A percentile compares a stretch with the other conserved stretches of the same genome.
phyloP scores from a whole-genome alignment of 2,113 vertebrate genomes.

The Procapra przewalskii region DNA sequence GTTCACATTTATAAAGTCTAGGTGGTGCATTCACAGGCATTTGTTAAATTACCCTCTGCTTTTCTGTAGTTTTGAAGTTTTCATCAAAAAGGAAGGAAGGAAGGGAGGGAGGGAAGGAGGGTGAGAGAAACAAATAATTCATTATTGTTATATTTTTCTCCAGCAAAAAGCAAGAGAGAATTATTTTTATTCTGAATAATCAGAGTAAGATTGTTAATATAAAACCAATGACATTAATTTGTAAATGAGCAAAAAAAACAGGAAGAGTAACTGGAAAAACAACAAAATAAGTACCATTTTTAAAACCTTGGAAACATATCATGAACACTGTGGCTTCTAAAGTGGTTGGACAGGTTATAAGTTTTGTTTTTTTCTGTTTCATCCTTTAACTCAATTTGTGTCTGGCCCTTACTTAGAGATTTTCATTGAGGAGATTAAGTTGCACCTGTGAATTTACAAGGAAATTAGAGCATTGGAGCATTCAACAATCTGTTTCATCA shows the following conservation, averaged over 20 bases:
- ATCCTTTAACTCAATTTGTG: not conserved
- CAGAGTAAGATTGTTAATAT: not conserved
- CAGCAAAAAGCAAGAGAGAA: not conserved
- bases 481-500: not conserved
- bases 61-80: constrained; percentile 9
- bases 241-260: not conserved
- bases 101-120: not conserved
- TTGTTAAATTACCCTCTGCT: not conserved
- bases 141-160: constrained; percentile 16
- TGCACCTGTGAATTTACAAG: not conserved
- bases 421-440: constrained; percentile 23
- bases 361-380: not conserved
- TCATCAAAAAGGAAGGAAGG: constrained; percentile 26
- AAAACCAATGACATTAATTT: not conserved
- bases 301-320: not conserved
- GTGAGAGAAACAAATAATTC: not conserved
- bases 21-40: not conserved
- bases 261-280: not conserved
- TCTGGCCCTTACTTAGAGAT: not conserved
- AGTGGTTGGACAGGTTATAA: not conserved
- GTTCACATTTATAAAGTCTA: not conserved
- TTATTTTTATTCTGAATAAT: constrained; percentile 11
- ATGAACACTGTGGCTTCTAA: not conserved
- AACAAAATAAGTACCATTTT: not conserved
- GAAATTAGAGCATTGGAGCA: not conserved